Base-by-base conservation (phyloP, 2,797 vertebrate species). In the Oceanodroma leucorhoa region DNA sequence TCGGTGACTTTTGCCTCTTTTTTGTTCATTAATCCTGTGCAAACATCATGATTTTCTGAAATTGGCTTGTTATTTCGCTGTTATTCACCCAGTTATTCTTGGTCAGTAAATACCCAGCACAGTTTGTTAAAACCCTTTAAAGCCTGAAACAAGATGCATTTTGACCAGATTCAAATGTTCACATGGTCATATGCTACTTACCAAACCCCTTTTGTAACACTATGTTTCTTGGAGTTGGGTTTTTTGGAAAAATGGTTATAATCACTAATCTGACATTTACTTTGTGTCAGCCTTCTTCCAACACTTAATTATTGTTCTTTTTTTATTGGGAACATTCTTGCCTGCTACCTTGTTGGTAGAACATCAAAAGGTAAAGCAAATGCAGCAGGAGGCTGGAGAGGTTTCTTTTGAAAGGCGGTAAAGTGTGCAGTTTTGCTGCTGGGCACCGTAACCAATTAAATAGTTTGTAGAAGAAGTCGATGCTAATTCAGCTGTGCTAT, bases 11-110 rank as follows among this genome's bases (percentile, higher is more conserved):
- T 80, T 87, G 18, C 24, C 29, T 80, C 46, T 86, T 78, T 83
- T 71, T 75, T 81, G 6, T 87, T 94, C 18, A 29, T 94, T 87
- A 87, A 76, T 80, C 58, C 53, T 57, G 19, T 61, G 38, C 34
- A 92, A 94, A 58, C 46, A 94, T 65, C 27, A 36, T 27, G 61
- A 66, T 77, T 91, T 91, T 89, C 77, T 93, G 73, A 86, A 94
- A 60, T 7, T 57, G n/a, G 12, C 62, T 77, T 87, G 19, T 86
- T 90, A 41, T 69, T 91, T 84, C 62, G 53, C 34, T 87, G 24
- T 45, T 88, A 62, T 9, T 81, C 30, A 21, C 3, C 1, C 19
- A n/a, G 7, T 82, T 87, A 53, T 40, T 91, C 41, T 89, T 81
- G 13, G 29, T 78, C 41, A 46, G 53, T 45, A 85, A 75, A 65